Evolutionary conservation across 2,888 invertebrate genomes (phyloP).

Genomic region (Dascillus cervinus): DNA sequence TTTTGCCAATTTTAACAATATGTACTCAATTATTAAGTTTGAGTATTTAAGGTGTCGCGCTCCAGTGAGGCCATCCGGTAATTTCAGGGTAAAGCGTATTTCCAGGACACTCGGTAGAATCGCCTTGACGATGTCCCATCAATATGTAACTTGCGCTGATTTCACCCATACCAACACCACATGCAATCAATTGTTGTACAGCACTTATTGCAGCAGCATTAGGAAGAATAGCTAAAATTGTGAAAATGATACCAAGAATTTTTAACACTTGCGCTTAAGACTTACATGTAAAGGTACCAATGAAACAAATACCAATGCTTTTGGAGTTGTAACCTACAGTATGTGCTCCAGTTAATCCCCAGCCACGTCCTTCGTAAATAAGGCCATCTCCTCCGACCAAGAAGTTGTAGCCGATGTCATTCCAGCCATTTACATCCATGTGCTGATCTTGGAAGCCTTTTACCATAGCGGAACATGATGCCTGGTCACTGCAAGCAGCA

Average conservation of each 20-base stretch:
- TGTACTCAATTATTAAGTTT: too few species aligned
- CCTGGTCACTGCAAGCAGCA: constrained; percentile 28
- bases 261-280: too few species aligned
- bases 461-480: constrained; percentile 30
- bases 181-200: constrained; percentile 37
- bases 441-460: constrained; percentile 32
- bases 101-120: constrained; percentile 43
- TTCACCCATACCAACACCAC: constrained; percentile 39
- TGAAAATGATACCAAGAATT: too few species aligned
- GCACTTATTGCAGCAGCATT: constrained; percentile 33
- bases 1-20: too few species aligned
- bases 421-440: constrained; percentile 22
- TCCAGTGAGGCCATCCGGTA: constrained; percentile 39
- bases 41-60: background rate
- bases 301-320: constrained; percentile 56
- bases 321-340: constrained; percentile 51
- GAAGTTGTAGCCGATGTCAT: constrained; percentile 28
- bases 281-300: constrained; percentile 48
- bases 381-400: constrained; percentile 52
- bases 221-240: constrained; percentile 36
- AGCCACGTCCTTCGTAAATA: constrained; percentile 56
- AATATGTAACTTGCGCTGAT: constrained; percentile 38
- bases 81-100: constrained; percentile 41
- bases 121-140: constrained; percentile 43
- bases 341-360: constrained; percentile 54